Evolutionary conservation across 2,888 invertebrate genomes (phyloP).

Genomic region (Parapristionchus giblindavisi): DNA sequence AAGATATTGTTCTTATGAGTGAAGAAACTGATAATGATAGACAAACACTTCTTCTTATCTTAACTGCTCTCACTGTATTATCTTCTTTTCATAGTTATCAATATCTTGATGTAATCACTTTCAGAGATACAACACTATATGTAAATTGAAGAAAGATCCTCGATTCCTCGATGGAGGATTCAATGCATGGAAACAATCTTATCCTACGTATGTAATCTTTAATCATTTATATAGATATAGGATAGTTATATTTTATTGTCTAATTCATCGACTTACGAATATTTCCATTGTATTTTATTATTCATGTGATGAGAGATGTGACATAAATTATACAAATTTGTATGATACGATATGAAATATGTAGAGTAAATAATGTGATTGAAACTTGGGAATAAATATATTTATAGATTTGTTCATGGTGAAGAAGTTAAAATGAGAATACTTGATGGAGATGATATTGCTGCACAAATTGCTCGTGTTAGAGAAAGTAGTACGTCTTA

Average conservation of each 20-base stretch:
- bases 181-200: constrained; percentile 52
- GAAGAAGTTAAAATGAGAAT: neutral
- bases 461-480: neutral
- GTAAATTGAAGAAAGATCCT: neutral
- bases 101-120: neutral
- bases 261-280: too few relatives aligned
- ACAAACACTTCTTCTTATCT: neutral
- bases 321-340: neutral
- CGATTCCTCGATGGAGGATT: constrained; percentile 57
- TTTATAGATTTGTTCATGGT: neutral
- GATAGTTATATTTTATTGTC: neutral
- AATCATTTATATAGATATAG: neutral
- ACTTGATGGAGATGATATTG: constrained; percentile 1
- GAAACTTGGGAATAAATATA: neutral
- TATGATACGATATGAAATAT: neutral
- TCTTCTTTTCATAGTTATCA: neutral
- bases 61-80: neutral
- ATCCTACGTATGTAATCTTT: constrained; percentile 41
- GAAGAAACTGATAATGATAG: constrained; percentile 21
- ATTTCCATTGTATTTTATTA: too few relatives aligned
- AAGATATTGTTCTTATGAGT: constrained; percentile 10
- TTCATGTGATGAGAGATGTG: too few relatives aligned
- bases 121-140: too few relatives aligned
- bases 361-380: neutral
- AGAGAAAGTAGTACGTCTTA: too few relatives aligned